A percentile compares a stretch with the other conserved stretches of the same genome.
These are phyloP conservation scores for Leucophenga maculata DNA, from an alignment of 2,888 invertebrate genomes.

Conservation along the genomic window DNA sequence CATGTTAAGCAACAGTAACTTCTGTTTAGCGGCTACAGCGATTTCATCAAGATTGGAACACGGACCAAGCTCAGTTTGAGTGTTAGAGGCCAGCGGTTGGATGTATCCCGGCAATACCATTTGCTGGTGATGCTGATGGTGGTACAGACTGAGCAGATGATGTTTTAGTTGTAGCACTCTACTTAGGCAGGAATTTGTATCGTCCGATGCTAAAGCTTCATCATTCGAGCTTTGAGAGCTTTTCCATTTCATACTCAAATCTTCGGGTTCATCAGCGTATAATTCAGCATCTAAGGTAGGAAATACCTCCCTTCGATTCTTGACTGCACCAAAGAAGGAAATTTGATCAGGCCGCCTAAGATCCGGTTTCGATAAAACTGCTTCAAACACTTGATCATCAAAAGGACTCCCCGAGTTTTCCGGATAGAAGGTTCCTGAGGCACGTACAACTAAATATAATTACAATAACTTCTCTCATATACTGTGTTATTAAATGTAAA, in stretches of 20 bases:
- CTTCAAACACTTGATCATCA: neutral
- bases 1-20: conserved; percentile 55
- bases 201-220: neutral
- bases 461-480: neutral
- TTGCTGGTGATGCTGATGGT: conserved; percentile 41
- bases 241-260: conserved; percentile 49
- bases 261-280: conserved; percentile 51
- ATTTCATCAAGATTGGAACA: conserved; percentile 25
- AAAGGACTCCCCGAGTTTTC: conserved; percentile 53
- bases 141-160: conserved; percentile 49
- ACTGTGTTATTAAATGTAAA: neutral
- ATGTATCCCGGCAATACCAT: conserved; percentile 53
- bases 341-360: neutral
- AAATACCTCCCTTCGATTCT: conserved; percentile 3
- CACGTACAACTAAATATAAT: conserved; percentile 63
- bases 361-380: neutral
- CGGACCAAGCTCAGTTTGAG: conserved; percentile 55
- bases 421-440: conserved; percentile 70
- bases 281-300: neutral
- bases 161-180: conserved; percentile 56
- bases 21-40: conserved; percentile 52
- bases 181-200: conserved; percentile 33
- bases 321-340: neutral
- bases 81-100: conserved; percentile 25
- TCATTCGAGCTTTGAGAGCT: neutral